Conservation (phyloP, 2,888 invertebrate genomes). For the Creontiades dilutus region DNA sequence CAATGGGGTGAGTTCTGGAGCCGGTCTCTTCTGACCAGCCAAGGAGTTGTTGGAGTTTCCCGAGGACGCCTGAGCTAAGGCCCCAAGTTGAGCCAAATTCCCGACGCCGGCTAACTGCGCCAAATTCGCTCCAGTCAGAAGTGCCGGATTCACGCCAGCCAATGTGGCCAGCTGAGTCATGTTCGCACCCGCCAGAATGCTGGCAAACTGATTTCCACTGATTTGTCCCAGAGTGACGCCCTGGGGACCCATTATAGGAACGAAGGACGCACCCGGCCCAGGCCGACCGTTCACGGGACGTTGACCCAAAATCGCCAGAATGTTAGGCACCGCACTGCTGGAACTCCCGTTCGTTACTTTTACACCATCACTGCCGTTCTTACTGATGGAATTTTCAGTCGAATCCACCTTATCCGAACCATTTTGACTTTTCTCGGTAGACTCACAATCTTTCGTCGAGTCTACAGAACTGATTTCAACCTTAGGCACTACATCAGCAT, state of each 20-base stretch:
- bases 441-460: not conserved
- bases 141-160: not conserved
- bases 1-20: not conserved
- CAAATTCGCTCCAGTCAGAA: not conserved
- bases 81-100: not conserved
- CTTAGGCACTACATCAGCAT: not conserved
- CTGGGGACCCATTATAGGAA: constrained; percentile 45
- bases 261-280: not conserved
- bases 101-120: constrained; percentile 39
- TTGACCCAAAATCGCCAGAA: constrained; percentile 45
- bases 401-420: constrained; percentile 21
- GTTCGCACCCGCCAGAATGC: not conserved
- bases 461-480: not conserved
- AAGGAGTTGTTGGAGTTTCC: not conserved
- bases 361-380: not conserved
- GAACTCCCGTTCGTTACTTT: constrained; percentile 37
- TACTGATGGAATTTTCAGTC: not conserved
- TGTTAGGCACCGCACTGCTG: constrained; percentile 10
- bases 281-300: constrained; percentile 14
- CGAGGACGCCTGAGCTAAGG: not conserved
- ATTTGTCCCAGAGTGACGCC: constrained; percentile 42
- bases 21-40: constrained; percentile 25
- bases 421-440: not conserved
- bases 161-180: constrained; percentile 30
- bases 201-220: constrained; percentile 12